phyloP scores from a whole-genome alignment of 2,888 invertebrate species.

The Drosophila percnosoma region DNA sequence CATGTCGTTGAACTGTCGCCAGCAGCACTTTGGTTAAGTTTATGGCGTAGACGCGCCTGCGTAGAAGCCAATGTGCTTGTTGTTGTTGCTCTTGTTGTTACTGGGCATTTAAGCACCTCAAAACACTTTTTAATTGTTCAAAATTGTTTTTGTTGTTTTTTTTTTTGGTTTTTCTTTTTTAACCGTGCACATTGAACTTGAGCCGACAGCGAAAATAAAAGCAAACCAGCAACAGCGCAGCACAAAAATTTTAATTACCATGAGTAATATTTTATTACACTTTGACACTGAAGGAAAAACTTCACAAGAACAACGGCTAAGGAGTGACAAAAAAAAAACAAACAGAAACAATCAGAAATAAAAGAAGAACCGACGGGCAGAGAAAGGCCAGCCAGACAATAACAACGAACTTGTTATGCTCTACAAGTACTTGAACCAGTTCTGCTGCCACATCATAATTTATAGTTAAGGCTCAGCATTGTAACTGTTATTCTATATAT shows the following conservation, averaged over 20 bases:
- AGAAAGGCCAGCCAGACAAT: not conserved
- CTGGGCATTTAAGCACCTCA: constrained; percentile 69
- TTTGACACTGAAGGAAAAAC: constrained; percentile 79
- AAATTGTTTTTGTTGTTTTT: constrained; percentile 20
- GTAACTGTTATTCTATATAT: not conserved
- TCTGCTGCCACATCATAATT: not conserved
- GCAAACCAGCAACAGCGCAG: constrained; percentile 35
- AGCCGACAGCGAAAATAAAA: constrained; percentile 68
- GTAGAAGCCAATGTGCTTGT: constrained; percentile 35
- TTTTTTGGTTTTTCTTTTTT: constrained; percentile 29
- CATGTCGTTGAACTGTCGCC: constrained; percentile 78
- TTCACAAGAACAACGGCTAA: constrained; percentile 56
- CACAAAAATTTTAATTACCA: constrained; percentile 76
- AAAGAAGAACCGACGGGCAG: constrained; percentile 13
- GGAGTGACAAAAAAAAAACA: constrained; percentile 12
- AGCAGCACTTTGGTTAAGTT: constrained; percentile 59
- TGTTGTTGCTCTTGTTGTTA: constrained; percentile 26
- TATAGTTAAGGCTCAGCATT: not conserved
- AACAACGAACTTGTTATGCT: constrained; percentile 33
- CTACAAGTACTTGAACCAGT: constrained; percentile 19
- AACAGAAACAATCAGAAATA: constrained; percentile 10
- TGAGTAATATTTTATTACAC: constrained; percentile 80
- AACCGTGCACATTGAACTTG: constrained; percentile 79
- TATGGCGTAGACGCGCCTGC: constrained; percentile 65
- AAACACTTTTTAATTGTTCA: constrained; percentile 76